phyloP scores from a whole-genome alignment of 2,797 vertebrate genomes.

The Novumbra hubbsi region DNA sequence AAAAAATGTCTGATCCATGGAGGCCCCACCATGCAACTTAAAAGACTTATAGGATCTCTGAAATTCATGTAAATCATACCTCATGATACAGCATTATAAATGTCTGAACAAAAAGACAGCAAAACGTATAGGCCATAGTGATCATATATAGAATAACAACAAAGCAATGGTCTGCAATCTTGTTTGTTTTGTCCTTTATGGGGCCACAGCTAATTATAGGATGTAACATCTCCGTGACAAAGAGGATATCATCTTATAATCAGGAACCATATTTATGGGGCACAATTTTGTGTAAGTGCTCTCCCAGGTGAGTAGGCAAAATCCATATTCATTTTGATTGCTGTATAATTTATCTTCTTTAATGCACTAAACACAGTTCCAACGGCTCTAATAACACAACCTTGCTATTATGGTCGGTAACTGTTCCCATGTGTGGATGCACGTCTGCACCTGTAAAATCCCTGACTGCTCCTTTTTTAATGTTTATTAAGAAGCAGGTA shows the following conservation, averaged over 20 bases:
- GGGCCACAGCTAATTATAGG: background rate
- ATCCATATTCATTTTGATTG: slow-evolving; percentile 24
- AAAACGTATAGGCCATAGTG: background rate
- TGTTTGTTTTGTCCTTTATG: background rate
- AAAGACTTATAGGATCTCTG: too few relatives aligned
- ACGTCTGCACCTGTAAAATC: background rate
- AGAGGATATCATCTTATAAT: background rate
- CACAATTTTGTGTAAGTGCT: slow-evolving; percentile 1
- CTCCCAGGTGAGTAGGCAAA: slow-evolving; percentile 5
- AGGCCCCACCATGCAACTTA: too few relatives aligned
- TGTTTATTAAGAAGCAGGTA: background rate
- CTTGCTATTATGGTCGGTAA: background rate
- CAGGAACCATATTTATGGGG: background rate
- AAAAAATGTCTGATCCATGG: too few relatives aligned
- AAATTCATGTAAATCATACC: background rate
- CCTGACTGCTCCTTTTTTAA: background rate
- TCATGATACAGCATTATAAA: background rate
- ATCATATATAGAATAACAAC: background rate
- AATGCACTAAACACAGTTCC: slow-evolving; percentile 22
- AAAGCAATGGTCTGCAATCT: background rate
- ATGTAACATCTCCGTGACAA: background rate
- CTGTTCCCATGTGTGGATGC: background rate
- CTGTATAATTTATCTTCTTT: slow-evolving; percentile 37
- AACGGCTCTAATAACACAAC: slow-evolving; percentile 6
- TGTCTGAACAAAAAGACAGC: background rate